Conservation (phyloP, 2,113 vertebrate genomes). For the Halichoeres trimaculatus region DNA sequence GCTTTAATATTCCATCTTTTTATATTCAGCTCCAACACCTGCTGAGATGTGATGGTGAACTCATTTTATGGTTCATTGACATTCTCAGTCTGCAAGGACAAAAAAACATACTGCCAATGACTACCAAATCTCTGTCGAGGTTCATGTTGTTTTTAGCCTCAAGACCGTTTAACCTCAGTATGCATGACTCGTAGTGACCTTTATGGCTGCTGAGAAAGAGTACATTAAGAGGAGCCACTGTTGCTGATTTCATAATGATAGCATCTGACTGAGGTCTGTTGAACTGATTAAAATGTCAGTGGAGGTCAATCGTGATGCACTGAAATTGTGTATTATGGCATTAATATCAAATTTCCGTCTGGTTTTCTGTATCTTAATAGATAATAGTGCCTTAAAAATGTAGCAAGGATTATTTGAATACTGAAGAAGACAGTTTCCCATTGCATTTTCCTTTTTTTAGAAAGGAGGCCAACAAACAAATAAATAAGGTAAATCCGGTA, state of each 20-base stretch:
- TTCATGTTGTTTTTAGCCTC: conserved; percentile 24
- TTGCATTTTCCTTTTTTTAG: too few species aligned
- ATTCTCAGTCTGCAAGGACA: conserved; percentile 27
- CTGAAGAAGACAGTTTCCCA: not conserved
- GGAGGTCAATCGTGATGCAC: conserved; percentile 11
- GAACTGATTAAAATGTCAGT: conserved; percentile 48
- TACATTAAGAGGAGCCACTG: conserved; percentile 23
- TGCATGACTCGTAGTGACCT: conserved; percentile 18
- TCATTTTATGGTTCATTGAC: conserved; percentile 29
- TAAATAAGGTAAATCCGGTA: not conserved
- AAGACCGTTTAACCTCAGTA: conserved; percentile 24
- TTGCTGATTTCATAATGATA: conserved; percentile 60
- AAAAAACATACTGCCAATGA: conserved; percentile 8
- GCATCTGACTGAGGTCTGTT: conserved; percentile 21
- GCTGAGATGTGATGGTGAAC: conserved; percentile 13
- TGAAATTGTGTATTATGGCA: conserved; percentile 8
- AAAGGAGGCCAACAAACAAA: not conserved
- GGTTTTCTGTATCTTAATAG: conserved; percentile 1
- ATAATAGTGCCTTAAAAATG: not conserved
- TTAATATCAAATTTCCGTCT: not conserved
- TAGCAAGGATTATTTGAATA: not conserved
- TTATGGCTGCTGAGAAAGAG: conserved; percentile 14
- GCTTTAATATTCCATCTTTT: conserved; percentile 33
- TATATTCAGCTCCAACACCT: conserved; percentile 28
- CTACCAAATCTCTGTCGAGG: conserved; percentile 1